A percentile compares a stretch with the other conserved stretches of the same genome.
phyloP scores from a whole-genome alignment of 2,797 vertebrate genomes.

The Hypotaenidia philippensis region DNA sequence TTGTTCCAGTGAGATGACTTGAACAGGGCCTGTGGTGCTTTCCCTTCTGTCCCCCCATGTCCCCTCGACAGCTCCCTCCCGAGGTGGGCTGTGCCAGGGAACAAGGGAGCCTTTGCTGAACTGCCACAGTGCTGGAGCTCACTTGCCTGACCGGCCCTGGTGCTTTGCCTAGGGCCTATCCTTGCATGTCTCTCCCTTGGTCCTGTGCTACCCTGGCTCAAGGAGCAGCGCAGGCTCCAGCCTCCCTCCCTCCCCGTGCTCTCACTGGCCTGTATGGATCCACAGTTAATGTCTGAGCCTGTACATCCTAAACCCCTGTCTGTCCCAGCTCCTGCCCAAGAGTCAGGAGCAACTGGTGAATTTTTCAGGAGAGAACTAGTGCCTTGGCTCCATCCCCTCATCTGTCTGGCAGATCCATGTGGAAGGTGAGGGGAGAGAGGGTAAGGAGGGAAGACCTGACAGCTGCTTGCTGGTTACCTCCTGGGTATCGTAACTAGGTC shows the following conservation, averaged over 20 bases:
- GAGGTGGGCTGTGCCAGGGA: conserved; percentile 13
- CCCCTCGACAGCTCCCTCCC: not conserved
- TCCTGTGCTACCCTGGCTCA: not conserved
- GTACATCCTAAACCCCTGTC: not conserved
- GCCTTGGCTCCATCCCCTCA: not conserved
- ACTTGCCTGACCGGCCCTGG: conserved; percentile 10
- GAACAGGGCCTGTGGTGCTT: conserved; percentile 45
- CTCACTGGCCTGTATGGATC: not conserved
- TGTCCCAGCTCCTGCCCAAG: not conserved
- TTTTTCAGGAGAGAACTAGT: not conserved
- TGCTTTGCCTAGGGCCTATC: conserved; percentile 23
- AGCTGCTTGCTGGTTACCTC: conserved; percentile 4
- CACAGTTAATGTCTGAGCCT: not conserved
- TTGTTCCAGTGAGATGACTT: conserved; percentile 22
- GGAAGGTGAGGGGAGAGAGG: not conserved
- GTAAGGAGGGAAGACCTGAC: not conserved
- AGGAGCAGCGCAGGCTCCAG: not conserved
- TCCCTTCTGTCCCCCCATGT: not conserved
- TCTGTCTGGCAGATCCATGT: not conserved
- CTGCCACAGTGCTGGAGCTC: not conserved
- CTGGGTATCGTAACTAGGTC: not conserved
- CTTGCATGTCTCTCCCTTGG: conserved; percentile 11
- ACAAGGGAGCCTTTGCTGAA: not conserved
- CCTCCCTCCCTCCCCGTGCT: not conserved
- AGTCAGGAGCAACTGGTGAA: not conserved